Conservation (phyloP, 2,797 vertebrate genomes). For the Ctenopoma kingsleyae region DNA sequence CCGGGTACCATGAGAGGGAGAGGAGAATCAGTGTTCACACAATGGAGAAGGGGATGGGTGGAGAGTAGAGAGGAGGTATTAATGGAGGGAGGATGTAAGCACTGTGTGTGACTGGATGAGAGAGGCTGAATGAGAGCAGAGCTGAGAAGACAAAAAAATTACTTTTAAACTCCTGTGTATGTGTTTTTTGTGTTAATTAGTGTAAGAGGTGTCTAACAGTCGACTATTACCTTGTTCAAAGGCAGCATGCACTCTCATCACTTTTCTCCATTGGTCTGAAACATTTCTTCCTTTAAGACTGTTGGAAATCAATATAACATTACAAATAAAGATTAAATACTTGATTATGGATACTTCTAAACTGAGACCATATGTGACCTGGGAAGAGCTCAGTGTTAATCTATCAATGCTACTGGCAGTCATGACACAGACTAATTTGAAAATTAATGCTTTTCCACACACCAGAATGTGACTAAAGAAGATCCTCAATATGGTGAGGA, state of each 20-base stretch:
- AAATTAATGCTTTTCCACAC: no score
- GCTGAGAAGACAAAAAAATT: conserved; percentile 29
- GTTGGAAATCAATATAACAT: background rate
- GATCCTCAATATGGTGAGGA: no score
- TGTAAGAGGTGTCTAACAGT: background rate
- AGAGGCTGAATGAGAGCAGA: conserved; percentile 40
- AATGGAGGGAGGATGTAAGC: conserved; percentile 64
- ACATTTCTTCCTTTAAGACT: background rate
- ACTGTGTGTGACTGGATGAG: conserved; percentile 48
- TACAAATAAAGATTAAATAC: background rate
- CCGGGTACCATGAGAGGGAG: conserved; percentile 60
- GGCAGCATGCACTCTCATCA: background rate
- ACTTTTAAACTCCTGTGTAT: conserved; percentile 7
- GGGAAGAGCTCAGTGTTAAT: no score
- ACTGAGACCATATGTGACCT: no score
- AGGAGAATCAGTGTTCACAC: conserved; percentile 61
- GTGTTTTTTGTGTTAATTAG: background rate
- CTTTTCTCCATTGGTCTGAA: background rate
- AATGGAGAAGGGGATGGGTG: conserved; percentile 65
- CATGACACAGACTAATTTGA: no score
- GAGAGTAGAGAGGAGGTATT: conserved; percentile 54
- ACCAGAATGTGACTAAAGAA: no score
- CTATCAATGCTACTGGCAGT: no score
- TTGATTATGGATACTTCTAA: background rate
- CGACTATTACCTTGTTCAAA: background rate